phyloP scores from a whole-genome alignment of 2,888 invertebrate species.

The Vesta saturnalis region DNA sequence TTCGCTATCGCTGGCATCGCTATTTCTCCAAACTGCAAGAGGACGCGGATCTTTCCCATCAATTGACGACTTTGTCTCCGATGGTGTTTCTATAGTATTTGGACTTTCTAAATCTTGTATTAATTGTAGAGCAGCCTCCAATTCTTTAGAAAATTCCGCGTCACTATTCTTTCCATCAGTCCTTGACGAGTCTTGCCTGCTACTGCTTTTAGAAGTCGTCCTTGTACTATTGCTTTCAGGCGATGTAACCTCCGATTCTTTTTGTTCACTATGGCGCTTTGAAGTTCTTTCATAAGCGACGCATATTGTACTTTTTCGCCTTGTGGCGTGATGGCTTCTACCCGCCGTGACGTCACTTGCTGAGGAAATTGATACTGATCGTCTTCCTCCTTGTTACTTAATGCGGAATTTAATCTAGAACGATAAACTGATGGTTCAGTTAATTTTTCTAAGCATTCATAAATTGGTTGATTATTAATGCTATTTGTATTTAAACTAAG shows the following conservation, averaged over 20 bases:
- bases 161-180: conserved; percentile 60
- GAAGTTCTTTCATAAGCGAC: conserved; percentile 63
- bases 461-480: conserved; percentile 55
- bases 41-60: conserved; percentile 50
- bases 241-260: conserved; percentile 55
- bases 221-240: conserved; percentile 56
- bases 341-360: conserved; percentile 50
- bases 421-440: conserved; percentile 62
- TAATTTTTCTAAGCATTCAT: conserved; percentile 62
- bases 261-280: conserved; percentile 61
- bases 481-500: conserved; percentile 53
- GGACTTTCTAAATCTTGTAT: conserved; percentile 65
- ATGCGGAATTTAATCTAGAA: conserved; percentile 58
- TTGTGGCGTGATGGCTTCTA: conserved; percentile 55
- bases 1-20: conserved; percentile 58
- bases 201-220: conserved; percentile 53
- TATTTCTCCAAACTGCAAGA: conserved; percentile 58
- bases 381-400: conserved; percentile 53
- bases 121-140: conserved; percentile 63
- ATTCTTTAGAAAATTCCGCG: conserved; percentile 63
- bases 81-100: conserved; percentile 62
- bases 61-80: conserved; percentile 55
- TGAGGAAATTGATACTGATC: conserved; percentile 56
- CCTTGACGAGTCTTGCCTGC: conserved; percentile 53
- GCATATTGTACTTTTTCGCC: conserved; percentile 64